Conservation (phyloP, 2,797 vertebrate genomes). For the Malurus leucopterus region DNA sequence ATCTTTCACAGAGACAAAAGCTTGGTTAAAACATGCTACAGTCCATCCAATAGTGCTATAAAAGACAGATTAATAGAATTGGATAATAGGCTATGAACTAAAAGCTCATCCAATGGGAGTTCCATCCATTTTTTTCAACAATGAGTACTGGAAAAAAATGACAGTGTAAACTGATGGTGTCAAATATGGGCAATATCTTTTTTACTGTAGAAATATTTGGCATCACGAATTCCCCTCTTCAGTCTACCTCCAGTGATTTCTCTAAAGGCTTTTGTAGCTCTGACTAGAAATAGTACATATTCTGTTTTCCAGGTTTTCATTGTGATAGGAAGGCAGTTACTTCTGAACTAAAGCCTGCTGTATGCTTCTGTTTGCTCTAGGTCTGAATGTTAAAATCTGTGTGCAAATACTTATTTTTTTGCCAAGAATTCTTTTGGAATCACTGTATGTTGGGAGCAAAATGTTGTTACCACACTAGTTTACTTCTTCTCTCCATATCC, state of each 20-base stretch:
- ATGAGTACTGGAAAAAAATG: neutral
- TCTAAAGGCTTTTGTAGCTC: neutral
- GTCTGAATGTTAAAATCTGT: neutral
- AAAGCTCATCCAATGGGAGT: neutral
- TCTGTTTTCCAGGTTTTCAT: neutral
- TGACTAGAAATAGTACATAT: neutral
- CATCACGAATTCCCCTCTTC: neutral
- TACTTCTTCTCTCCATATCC: neutral
- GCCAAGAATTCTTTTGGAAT: neutral
- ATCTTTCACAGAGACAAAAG: neutral
- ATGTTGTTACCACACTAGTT: rapidly evolving
- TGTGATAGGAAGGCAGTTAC: neutral
- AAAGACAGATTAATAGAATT: neutral
- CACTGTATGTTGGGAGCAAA: neutral
- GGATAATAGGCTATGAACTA: neutral
- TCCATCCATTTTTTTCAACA: neutral
- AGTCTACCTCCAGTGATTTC: neutral
- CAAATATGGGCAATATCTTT: neutral
- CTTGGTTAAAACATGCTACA: neutral
- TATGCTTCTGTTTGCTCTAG: neutral
- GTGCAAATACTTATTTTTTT: neutral
- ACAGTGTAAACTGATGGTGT: neutral
- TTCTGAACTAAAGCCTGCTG: neutral
- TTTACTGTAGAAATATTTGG: neutral
- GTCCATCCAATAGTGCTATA: neutral